These are phyloP conservation scores for Orestias chungarensis DNA, from an alignment of 2,797 vertebrate genomes.

Conservation along the genomic window DNA sequence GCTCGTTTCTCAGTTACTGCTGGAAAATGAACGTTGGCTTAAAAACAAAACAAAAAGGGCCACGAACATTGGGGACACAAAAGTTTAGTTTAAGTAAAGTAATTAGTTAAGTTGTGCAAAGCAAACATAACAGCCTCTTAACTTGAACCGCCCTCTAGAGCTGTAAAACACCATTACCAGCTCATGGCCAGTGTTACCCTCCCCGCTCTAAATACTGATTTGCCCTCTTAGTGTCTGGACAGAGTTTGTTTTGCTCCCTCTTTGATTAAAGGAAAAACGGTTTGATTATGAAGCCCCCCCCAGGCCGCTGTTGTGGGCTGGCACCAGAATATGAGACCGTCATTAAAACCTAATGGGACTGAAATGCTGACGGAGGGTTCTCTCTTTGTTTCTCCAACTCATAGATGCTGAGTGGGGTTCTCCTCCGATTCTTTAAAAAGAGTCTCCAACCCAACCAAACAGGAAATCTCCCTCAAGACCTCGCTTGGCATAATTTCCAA, in stretches of 20 bases:
- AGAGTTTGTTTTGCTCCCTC: conserved; percentile 72
- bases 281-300: conserved; percentile 69
- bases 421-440: conserved; percentile 52
- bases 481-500: conserved; percentile 51
- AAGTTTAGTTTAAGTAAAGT: conserved; percentile 44
- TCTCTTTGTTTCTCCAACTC: conserved; percentile 50
- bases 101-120: conserved; percentile 25
- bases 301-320: conserved; percentile 54
- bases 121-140: conserved; percentile 45
- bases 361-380: conserved; percentile 66
- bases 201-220: conserved; percentile 55
- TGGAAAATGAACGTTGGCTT: background rate
- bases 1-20: conserved; percentile 28
- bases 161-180: conserved; percentile 52
- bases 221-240: conserved; percentile 51
- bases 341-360: conserved; percentile 77
- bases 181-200: conserved; percentile 63
- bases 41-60: too few relatives aligned
- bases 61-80: conserved; percentile 41
- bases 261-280: conserved; percentile 71
- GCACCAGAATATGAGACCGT: conserved; percentile 67
- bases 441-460: conserved; percentile 40
- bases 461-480: conserved; percentile 45
- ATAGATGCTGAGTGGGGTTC: conserved; percentile 54
- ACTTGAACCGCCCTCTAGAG: conserved; percentile 54